Percentiles rank a stretch among this genome's conserved stretches.
Evolutionary conservation across 1,140 invertebrate genomes (phyloP).

Genomic region (Rhyacophila brunnea): DNA sequence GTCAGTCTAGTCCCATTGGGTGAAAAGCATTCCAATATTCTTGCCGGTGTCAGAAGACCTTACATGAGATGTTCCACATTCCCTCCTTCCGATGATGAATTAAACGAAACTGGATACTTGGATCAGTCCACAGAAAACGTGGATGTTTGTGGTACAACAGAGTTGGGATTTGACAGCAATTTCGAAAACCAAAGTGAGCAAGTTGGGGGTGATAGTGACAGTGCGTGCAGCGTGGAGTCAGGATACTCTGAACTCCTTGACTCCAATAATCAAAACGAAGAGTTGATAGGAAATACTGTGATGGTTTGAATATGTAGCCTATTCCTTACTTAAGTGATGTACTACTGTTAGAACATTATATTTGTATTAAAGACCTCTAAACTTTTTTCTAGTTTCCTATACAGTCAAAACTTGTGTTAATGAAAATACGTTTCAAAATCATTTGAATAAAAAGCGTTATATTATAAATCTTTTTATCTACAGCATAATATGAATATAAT

Average conservation of each 20-base stretch:
- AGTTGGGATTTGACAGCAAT: slow-evolving; percentile 41
- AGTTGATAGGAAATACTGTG: slow-evolving; percentile 31
- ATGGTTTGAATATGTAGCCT: too few relatives aligned
- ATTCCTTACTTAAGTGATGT: too few relatives aligned
- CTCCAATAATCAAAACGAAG: slow-evolving; percentile 19
- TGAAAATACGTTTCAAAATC: too few relatives aligned
- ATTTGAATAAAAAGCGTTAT: too few relatives aligned
- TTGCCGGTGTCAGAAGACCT: slow-evolving; percentile 1
- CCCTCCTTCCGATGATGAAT: slow-evolving; percentile 38
- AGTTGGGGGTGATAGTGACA: slow-evolving; percentile 52
- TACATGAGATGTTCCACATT: slow-evolving; percentile 47
- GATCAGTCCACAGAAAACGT: slow-evolving; percentile 3
- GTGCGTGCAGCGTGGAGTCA: slow-evolving; percentile 58
- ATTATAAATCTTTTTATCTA: too few relatives aligned
- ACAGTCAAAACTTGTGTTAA: too few relatives aligned
- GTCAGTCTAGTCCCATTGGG: slow-evolving; percentile 51
- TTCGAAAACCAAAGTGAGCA: slow-evolving; percentile 45
- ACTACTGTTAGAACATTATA: too few relatives aligned
- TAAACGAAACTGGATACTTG: slow-evolving; percentile 4
- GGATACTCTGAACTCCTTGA: slow-evolving; percentile 56
- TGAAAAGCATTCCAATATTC: slow-evolving; percentile 42
- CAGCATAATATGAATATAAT: too few relatives aligned
- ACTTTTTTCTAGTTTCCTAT: too few relatives aligned
- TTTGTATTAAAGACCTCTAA: too few relatives aligned
- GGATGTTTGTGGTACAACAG: slow-evolving; percentile 6